Evolutionary conservation across 30 jellyfish, hydroid and myxozoan species (phyloP).

Genomic region (Clytia hemisphaerica): DNA sequence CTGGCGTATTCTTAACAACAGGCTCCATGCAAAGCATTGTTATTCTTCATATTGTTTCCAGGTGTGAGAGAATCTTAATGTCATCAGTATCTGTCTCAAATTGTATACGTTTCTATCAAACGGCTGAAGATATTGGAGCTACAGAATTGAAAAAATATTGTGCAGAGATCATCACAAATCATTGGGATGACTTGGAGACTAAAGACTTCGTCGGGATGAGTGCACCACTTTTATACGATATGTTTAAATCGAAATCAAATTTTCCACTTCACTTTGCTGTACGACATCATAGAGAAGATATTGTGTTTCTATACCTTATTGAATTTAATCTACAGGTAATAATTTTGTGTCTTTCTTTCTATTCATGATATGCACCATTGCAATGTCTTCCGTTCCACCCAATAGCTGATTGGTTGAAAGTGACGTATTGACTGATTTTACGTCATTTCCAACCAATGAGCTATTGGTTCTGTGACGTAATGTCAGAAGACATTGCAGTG

Average conservation of each 20-base stretch:
- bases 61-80: slow-evolving; percentile 92
- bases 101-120: slow-evolving; percentile 91
- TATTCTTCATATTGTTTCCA: background rate
- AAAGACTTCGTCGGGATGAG: slow-evolving; percentile 91
- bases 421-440: no score
- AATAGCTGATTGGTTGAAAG: no score
- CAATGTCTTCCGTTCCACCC: no score
- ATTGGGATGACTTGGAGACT: slow-evolving; percentile 86
- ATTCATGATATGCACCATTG: no score
- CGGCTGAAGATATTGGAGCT: slow-evolving; percentile 99
- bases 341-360: no score
- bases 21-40: no score
- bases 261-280: slow-evolving; percentile 76
- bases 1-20: no score
- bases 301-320: slow-evolving; percentile 81
- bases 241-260: slow-evolving; percentile 81
- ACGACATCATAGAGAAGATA: slow-evolving; percentile 92
- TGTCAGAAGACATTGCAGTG: no score
- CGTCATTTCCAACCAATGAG: no score
- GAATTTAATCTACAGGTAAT: slow-evolving; percentile 78
- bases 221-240: slow-evolving; percentile 86
- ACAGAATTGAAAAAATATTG: slow-evolving; percentile 63
- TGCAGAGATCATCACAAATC: slow-evolving; percentile 76
- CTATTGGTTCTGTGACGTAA: no score
- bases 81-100: slow-evolving; percentile 88